Conservation (phyloP, 1,140 invertebrate species). For the Drosophila mayri region DNA sequence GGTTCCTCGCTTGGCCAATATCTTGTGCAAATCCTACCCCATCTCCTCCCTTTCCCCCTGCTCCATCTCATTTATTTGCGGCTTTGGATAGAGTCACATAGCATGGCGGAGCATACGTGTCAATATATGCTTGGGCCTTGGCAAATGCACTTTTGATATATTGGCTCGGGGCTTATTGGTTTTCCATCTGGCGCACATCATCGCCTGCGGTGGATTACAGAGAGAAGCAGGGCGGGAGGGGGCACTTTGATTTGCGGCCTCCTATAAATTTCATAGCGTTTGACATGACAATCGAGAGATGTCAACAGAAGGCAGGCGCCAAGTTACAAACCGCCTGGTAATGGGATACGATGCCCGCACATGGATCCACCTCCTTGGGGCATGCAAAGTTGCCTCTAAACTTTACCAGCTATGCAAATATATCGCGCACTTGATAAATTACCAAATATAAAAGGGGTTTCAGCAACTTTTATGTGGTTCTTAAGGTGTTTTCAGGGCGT, state of each 20-base stretch:
- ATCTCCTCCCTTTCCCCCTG: background rate
- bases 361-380: constrained; percentile 5
- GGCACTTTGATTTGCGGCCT: constrained; percentile 57
- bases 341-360: constrained; percentile 34
- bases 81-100: constrained; percentile 40
- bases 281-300: constrained; percentile 80
- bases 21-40: constrained; percentile 57
- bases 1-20: constrained; percentile 42
- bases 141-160: constrained; percentile 79
- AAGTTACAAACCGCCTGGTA: constrained; percentile 33
- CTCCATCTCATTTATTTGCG: constrained; percentile 55
- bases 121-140: constrained; percentile 48
- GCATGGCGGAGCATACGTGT: constrained; percentile 53
- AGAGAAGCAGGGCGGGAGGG: background rate
- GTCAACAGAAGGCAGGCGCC: constrained; percentile 63
- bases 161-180: constrained; percentile 72
- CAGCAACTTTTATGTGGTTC: background rate
- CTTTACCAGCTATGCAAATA: constrained; percentile 13
- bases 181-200: constrained; percentile 58
- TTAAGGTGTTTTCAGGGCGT: background rate
- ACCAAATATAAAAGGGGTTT: background rate
- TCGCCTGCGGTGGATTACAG: constrained; percentile 34
- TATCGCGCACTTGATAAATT: constrained; percentile 4
- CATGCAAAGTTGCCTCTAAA: constrained; percentile 1
- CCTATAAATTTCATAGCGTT: constrained; percentile 74